phyloP scores from a whole-genome alignment of 2,797 vertebrate genomes.

The Lutjanus campechanus region DNA sequence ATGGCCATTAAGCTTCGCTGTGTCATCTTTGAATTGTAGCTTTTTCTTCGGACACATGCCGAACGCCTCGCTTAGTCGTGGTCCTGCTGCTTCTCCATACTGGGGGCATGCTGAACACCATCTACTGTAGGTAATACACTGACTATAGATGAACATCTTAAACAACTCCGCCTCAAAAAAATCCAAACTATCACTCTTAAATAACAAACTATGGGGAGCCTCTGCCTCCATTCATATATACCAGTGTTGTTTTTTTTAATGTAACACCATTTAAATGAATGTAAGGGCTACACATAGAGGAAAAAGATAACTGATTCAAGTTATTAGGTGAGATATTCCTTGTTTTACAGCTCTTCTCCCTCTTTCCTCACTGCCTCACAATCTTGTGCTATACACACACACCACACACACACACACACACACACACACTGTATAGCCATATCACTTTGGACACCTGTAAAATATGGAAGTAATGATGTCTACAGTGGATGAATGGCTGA shows the following conservation, averaged over 20 bases:
- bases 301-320: slow-evolving; percentile 9
- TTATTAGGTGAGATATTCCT: slow-evolving; percentile 25
- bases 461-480: slow-evolving; percentile 82
- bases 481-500: slow-evolving; percentile 77
- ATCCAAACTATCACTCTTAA: not conserved
- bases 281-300: not conserved
- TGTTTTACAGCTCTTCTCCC: slow-evolving; percentile 29
- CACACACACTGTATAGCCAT: slow-evolving; percentile 32
- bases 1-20: no score
- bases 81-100: no score
- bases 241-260: not conserved
- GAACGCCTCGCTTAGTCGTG: no score
- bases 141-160: no score
- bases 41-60: no score
- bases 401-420: slow-evolving; percentile 2
- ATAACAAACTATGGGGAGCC: not conserved
- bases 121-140: no score
- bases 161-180: no score
- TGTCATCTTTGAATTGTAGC: no score
- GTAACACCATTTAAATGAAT: not conserved
- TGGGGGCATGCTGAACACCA: no score
- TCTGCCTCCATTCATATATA: not conserved
- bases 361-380: slow-evolving; percentile 8
- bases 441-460: slow-evolving; percentile 80
- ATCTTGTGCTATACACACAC: slow-evolving; percentile 2